Base-by-base conservation (phyloP, 2,888 invertebrate species). In the Gymnosoma rotundatum region DNA sequence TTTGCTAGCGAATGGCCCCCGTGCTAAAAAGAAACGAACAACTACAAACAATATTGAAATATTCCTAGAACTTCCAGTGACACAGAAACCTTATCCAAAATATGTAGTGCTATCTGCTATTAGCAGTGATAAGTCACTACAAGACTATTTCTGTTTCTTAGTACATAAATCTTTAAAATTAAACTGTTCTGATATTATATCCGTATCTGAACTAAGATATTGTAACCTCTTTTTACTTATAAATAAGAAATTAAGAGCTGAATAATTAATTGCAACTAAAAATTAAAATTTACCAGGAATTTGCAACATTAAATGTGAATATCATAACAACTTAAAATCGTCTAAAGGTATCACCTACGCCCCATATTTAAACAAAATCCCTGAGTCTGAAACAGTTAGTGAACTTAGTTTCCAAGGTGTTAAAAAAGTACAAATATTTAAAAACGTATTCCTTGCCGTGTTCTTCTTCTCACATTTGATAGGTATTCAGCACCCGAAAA, bases 21-120 rank as follows among this genome's bases (percentile, higher is more conserved):
- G 67, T 36, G 66, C 66, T 9, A 45, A 63, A 67, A 67, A 67
- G 36, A 67, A 67, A 67, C 52, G 67, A 7, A 12, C 36, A 18
- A 52, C 36, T 54, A 18, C 52, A 38, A 52, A 52, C 6, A 36
- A 36, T 14, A 12, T 38, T 14, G 67, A 36, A 32, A 10, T 12
- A 6, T 67, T 52, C 10, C 67, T 38, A 6, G 52, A 67, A 67
- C 52, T 67, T 0, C 36, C 67, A 32, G 7, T 38, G 2, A 54
- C 54, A 6, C 25, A 20, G 54, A 54, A 67, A 36, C 32, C 50
- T 16, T 36, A 67, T 12, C 67, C 52, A 3, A 64, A 64, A 7
- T 67, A 52, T 20, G 20, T 67, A 10, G 36, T 67, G 1, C 10
- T 67, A 8, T 50, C 50, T 10, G 66, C 66, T 7, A 14, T 20